phyloP scores from a whole-genome alignment of 2,797 vertebrate species.

The Poeciliopsis turneri region DNA sequence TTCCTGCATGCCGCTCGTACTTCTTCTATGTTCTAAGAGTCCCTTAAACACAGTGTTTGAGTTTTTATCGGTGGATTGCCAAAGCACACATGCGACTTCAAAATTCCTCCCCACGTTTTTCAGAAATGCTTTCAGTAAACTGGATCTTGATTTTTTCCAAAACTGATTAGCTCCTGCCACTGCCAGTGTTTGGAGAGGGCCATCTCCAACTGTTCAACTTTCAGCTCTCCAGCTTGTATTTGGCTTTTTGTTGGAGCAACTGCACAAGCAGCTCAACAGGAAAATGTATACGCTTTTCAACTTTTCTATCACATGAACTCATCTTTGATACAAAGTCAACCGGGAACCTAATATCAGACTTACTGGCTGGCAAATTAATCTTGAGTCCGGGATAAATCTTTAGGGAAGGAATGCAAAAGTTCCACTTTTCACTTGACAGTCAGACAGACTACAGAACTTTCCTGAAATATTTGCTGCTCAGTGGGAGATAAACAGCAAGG shows the following conservation, averaged over 20 bases:
- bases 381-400: slow-evolving; percentile 39
- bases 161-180: slow-evolving; percentile 54
- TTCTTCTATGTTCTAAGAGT: slow-evolving; percentile 43
- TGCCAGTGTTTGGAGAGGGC: slow-evolving; percentile 58
- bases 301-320: slow-evolving; percentile 26
- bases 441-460: slow-evolving; percentile 46
- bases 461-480: slow-evolving; percentile 47
- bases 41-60: slow-evolving; percentile 52
- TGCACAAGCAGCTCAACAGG: neutral
- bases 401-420: slow-evolving; percentile 37
- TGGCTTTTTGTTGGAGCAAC: neutral
- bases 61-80: slow-evolving; percentile 35
- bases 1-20: slow-evolving; percentile 42
- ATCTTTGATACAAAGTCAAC: slow-evolving; percentile 43
- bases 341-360: slow-evolving; percentile 27
- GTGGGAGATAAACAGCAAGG: slow-evolving; percentile 53
- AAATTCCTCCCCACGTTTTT: slow-evolving; percentile 42
- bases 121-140: slow-evolving; percentile 59
- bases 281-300: slow-evolving; percentile 25
- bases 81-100: slow-evolving; percentile 42
- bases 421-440: slow-evolving; percentile 42
- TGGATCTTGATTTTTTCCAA: slow-evolving; percentile 51
- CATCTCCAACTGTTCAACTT: slow-evolving; percentile 63
- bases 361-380: slow-evolving; percentile 49
- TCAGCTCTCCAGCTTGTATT: slow-evolving; percentile 30